Conservation (phyloP, 2,888 invertebrate species). For the Marronus borbonicus region DNA sequence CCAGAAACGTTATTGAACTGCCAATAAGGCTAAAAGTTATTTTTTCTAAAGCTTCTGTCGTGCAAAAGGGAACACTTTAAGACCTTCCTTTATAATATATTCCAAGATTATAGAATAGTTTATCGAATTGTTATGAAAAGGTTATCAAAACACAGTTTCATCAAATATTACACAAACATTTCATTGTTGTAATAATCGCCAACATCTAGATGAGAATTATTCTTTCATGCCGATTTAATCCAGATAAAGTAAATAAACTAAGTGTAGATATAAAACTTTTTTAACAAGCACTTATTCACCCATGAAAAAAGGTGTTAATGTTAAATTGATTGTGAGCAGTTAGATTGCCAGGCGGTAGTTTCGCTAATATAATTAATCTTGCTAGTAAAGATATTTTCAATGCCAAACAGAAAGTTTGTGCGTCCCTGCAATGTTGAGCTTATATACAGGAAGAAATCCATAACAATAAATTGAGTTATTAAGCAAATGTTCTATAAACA, state of each 20-base stretch:
- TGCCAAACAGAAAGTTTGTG: neutral
- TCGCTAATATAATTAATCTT: neutral
- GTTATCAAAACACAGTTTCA: no score
- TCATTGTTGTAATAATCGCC: neutral
- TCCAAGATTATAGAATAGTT: no score
- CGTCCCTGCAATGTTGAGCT: neutral
- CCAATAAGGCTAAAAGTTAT: no score
- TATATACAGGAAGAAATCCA: conserved; percentile 6
- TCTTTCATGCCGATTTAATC: neutral
- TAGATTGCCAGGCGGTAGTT: neutral
- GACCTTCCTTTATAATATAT: no score
- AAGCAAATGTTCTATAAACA: conserved; percentile 11
- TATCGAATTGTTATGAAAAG: no score
- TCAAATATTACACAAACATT: no score
- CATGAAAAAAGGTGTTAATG: neutral
- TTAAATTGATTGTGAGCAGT: neutral
- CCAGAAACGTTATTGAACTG: no score
- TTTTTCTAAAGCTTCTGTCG: neutral
- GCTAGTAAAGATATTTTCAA: no score
- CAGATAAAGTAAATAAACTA: neutral
- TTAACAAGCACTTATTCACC: neutral
- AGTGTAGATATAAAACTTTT: neutral
- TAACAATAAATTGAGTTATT: neutral
- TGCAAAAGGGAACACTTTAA: neutral
- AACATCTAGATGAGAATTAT: neutral